Evolutionary conservation across 2,113 vertebrate species (phyloP).

Genomic region (Myodes glareolus): DNA sequence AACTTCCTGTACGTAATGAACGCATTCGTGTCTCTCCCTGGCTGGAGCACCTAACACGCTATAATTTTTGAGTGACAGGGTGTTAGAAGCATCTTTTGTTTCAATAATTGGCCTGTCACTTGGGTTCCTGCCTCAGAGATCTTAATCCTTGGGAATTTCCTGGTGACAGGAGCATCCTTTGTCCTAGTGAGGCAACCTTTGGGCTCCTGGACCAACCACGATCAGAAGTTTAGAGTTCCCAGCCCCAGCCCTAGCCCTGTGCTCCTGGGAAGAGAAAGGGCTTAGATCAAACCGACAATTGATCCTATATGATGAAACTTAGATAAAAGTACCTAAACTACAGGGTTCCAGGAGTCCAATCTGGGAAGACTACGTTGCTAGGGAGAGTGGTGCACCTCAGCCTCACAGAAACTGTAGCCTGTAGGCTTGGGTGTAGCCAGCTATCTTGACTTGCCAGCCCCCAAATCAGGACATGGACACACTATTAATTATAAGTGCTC

Average conservation of each 20-base stretch:
- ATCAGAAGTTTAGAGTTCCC: background rate
- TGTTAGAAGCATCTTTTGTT: background rate
- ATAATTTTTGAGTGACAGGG: background rate
- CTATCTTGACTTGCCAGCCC: background rate
- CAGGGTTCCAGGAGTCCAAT: background rate
- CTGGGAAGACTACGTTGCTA: background rate
- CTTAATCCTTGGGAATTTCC: background rate
- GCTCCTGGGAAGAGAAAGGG: background rate
- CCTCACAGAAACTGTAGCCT: background rate
- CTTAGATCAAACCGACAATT: background rate
- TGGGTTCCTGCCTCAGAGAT: background rate
- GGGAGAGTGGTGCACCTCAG: background rate
- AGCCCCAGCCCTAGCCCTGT: background rate
- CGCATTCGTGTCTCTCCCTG: background rate
- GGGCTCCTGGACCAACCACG: background rate
- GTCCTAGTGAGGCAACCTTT: background rate
- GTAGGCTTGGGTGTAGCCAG: background rate
- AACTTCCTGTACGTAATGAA: background rate
- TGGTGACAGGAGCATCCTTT: background rate
- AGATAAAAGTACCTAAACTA: background rate
- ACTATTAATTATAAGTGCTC: background rate
- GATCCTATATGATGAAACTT: background rate
- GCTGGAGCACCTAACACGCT: background rate
- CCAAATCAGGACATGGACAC: background rate
- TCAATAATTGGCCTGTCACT: background rate